phyloP scores from a whole-genome alignment of 2,888 invertebrate genomes.

The Plemyria rubiginata region DNA sequence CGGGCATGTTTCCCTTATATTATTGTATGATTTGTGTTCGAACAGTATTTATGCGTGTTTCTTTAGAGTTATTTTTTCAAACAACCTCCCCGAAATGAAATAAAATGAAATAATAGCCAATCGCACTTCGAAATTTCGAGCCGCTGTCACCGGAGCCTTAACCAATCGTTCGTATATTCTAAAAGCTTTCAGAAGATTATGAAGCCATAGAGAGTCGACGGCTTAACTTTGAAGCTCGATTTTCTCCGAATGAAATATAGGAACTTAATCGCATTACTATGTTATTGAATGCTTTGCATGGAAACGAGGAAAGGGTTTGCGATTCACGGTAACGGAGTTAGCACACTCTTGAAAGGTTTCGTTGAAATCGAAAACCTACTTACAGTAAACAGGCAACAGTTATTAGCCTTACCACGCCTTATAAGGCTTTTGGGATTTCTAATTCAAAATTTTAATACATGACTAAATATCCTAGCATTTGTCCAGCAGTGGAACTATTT shows the following conservation, averaged over 20 bases:
- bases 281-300: neutral
- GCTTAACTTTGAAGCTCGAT: neutral
- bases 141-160: no score
- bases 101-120: no score
- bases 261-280: slow-evolving; percentile 1
- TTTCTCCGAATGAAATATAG: slow-evolving; percentile 1
- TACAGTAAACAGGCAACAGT: no score
- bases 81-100: no score
- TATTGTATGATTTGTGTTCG: no score
- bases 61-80: no score
- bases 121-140: no score
- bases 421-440: no score
- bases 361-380: neutral
- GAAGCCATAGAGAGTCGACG: neutral
- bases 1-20: no score
- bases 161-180: neutral
- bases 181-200: neutral
- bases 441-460: neutral
- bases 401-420: no score
- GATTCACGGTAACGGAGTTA: slow-evolving; percentile 4
- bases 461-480: neutral
- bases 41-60: no score
- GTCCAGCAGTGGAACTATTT: no score
- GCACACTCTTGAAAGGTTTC: slow-evolving; percentile 14
- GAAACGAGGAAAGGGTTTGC: neutral